These are phyloP conservation scores for Teleogryllus occipitalis DNA, from an alignment of 1,140 invertebrate genomes.

Conservation along the genomic window DNA sequence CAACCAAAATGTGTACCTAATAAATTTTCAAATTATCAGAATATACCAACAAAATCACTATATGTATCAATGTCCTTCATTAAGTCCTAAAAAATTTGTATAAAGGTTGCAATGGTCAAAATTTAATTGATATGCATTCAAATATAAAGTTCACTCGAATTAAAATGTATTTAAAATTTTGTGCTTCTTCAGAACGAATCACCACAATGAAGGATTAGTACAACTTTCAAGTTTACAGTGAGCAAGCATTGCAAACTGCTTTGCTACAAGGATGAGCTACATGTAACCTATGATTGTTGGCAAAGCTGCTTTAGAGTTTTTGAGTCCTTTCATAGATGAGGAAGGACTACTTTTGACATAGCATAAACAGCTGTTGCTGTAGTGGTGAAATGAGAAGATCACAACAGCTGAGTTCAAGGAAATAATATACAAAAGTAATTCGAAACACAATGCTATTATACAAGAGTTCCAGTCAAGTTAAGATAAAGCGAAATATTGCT, in stretches of 20 bases:
- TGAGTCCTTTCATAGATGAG: too few relatives aligned
- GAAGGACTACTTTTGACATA: too few relatives aligned
- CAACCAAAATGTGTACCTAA: background rate
- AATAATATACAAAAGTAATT: background rate
- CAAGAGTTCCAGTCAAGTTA: background rate
- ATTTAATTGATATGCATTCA: background rate
- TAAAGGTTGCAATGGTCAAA: background rate
- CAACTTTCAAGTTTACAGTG: background rate
- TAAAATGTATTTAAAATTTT: background rate
- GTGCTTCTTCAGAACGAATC: background rate
- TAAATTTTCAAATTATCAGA: background rate
- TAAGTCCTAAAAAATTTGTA: background rate
- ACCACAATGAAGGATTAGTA: background rate
- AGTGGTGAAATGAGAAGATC: background rate
- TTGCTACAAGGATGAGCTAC: background rate
- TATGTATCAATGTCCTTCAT: background rate
- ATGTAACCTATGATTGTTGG: too few relatives aligned
- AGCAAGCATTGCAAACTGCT: background rate
- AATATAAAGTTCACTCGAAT: background rate
- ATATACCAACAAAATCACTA: background rate
- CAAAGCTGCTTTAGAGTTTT: too few relatives aligned
- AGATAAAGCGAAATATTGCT: background rate
- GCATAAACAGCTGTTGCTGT: too few relatives aligned
- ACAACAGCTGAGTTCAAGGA: background rate
- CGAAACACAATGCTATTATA: background rate